A percentile compares a stretch with the other conserved stretches of the same genome.
Evolutionary conservation across 2,113 vertebrate genomes (phyloP).

Genomic region (Xiphophorus maculatus): DNA sequence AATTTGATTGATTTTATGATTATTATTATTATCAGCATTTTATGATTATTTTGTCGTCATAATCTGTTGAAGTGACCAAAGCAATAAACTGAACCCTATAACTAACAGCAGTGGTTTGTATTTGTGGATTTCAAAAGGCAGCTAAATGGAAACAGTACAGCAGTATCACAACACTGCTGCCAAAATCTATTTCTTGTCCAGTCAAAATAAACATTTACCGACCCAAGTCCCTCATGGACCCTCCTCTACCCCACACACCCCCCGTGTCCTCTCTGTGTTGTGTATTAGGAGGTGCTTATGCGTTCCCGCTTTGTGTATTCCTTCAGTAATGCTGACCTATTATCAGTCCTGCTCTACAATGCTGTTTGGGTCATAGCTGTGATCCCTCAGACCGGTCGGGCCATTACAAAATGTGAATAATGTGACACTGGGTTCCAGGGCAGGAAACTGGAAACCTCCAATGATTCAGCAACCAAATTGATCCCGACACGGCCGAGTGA

Average conservation of each 20-base stretch:
- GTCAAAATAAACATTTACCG: not conserved
- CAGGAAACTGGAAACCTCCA: constrained; percentile 40
- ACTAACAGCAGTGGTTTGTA: too few relatives aligned
- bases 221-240: not conserved
- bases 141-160: not conserved
- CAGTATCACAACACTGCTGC: not conserved
- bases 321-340: constrained; percentile 48
- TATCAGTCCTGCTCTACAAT: constrained; percentile 14
- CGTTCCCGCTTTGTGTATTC: constrained; percentile 29
- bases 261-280: not conserved
- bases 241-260: too few relatives aligned
- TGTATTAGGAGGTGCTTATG: not conserved
- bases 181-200: not conserved
- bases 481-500: constrained; percentile 74
- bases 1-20: too few relatives aligned
- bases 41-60: too few relatives aligned
- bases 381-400: constrained; percentile 50
- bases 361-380: constrained; percentile 58
- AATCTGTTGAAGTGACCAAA: too few relatives aligned
- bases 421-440: constrained; percentile 57
- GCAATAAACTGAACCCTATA: too few relatives aligned
- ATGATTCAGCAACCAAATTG: constrained; percentile 76
- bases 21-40: too few relatives aligned
- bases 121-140: too few relatives aligned
- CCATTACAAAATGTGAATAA: constrained; percentile 74